Conservation (phyloP, 2,888 invertebrate genomes). For the Corbicula japonica region DNA sequence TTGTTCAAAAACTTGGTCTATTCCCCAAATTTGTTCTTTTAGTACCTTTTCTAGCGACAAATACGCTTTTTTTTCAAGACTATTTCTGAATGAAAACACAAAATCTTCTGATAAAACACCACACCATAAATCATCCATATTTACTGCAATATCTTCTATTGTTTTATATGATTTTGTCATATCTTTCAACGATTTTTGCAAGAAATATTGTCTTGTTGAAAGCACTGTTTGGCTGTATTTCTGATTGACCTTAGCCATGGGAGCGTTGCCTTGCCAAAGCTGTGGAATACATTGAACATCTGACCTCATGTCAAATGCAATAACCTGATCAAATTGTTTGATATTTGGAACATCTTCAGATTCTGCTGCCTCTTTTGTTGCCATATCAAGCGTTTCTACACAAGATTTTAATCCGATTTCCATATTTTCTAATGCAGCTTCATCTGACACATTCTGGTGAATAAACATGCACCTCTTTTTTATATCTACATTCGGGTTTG, state of each 20-base stretch:
- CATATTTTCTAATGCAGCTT: slow-evolving; percentile 14
- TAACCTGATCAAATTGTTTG: slow-evolving; percentile 33
- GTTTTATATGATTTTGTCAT: slow-evolving; percentile 7
- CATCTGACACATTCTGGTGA: slow-evolving; percentile 52
- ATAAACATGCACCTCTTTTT: slow-evolving; percentile 35
- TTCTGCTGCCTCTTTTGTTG: slow-evolving; percentile 32
- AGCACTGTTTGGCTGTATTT: slow-evolving; percentile 11
- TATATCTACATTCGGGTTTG: slow-evolving; percentile 13
- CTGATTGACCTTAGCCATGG: slow-evolving; percentile 34
- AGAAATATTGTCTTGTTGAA: not conserved
- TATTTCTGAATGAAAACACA: slow-evolving; percentile 48
- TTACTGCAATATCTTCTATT: not conserved
- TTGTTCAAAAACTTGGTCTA: not conserved
- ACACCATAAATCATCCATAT: slow-evolving; percentile 26
- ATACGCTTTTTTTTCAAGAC: slow-evolving; percentile 46
- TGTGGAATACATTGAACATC: slow-evolving; percentile 37
- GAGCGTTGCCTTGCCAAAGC: slow-evolving; percentile 46
- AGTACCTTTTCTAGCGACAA: slow-evolving; percentile 23
- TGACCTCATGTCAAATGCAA: slow-evolving; percentile 26
- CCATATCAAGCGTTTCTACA: slow-evolving; percentile 15
- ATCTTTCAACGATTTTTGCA: not conserved
- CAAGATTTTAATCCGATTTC: not conserved
- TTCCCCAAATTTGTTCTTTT: slow-evolving; percentile 4
- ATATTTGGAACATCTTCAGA: slow-evolving; percentile 25
- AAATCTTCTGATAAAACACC: slow-evolving; percentile 36